These are phyloP conservation scores for Perdita meconis DNA, from an alignment of 2,888 invertebrate genomes.

Conservation along the genomic window DNA sequence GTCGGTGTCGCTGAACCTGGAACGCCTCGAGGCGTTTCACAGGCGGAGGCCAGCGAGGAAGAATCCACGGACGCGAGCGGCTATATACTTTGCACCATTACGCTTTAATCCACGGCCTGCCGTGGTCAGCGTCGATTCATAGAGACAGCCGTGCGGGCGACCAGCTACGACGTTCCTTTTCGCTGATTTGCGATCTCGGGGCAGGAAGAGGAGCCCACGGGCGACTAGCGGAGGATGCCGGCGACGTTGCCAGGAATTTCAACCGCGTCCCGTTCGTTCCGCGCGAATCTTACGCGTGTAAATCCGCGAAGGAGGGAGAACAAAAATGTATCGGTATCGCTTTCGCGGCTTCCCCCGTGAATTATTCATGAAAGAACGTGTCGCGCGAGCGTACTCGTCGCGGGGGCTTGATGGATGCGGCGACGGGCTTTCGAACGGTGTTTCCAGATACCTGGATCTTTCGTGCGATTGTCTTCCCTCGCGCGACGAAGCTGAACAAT, in stretches of 20 bases:
- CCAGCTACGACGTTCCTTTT: neutral
- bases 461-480: too few species aligned
- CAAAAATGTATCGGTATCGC: slow-evolving; percentile 26
- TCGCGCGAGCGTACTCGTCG: neutral
- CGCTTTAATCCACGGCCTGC: slow-evolving; percentile 55
- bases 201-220: slow-evolving; percentile 32
- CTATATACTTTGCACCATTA: slow-evolving; percentile 62
- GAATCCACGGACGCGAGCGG: slow-evolving; percentile 49
- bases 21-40: slow-evolving; percentile 60
- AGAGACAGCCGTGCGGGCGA: slow-evolving; percentile 2
- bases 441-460: too few species aligned
- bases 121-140: slow-evolving; percentile 44
- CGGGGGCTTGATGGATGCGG: slow-evolving; percentile 3
- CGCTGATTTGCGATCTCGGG: slow-evolving; percentile 45
- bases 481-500: too few species aligned
- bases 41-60: slow-evolving; percentile 53
- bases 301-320: neutral
- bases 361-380: slow-evolving; percentile 35
- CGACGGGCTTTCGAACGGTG: neutral
- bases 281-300: slow-evolving; percentile 25
- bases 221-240: neutral
- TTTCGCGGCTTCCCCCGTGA: slow-evolving; percentile 43
- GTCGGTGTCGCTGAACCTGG: slow-evolving; percentile 69
- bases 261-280: slow-evolving; percentile 10
- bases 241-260: slow-evolving; percentile 23